Evolutionary conservation across 2,888 invertebrate genomes (phyloP), one percentile per base, ranked within the genome.

Genomic region (Chalcosyrphus nemorum): DNA sequence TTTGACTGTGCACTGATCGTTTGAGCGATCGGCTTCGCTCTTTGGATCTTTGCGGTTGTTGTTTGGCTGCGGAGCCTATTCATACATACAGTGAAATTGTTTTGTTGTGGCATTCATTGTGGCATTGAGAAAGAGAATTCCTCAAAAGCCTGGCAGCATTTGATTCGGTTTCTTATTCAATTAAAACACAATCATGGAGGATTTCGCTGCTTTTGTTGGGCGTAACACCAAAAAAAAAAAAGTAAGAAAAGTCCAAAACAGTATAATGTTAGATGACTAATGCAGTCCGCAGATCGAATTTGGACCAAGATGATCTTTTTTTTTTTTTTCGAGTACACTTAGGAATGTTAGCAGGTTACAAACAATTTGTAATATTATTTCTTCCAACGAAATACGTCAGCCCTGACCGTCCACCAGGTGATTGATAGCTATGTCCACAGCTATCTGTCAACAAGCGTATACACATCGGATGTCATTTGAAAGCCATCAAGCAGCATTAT

Each of bases 41-140:
- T 75, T 84, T 84, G 80, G 70, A 84, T 84, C 84, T 80, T 84
- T 80, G 84, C 80, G 84, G 86, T 86, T 86, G 86, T 86, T 86
- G 82, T 86, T 86, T 82, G 56, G 82, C 74, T 47, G 52, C 35
- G 45, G 35, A 56, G 47, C 57, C 57, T 75, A 72, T 86, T 86
- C 78, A 72, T 72, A 52, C 54, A 52, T 45, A 78, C 78, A 78
- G 70, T 84, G 65, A 77, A 78, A 75, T 86, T 90, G 90, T 90
- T 89, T 89, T 90, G 88, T 89, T 90, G 89, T 90, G 90, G 89
- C 89, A 89, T 89, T 63, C 87, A 90, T 91, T 91, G 90, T 90
- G 88, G 87, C 66, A 63, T 56, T 50, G 72, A 59, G 70, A 75
- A 70, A 75, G 57, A 80, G 80, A 68, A 71, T 80, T 80, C 80